Base-by-base conservation (phyloP, 53 echinoderm and acorn worm genomes). In the Apostichopus leukothele region DNA sequence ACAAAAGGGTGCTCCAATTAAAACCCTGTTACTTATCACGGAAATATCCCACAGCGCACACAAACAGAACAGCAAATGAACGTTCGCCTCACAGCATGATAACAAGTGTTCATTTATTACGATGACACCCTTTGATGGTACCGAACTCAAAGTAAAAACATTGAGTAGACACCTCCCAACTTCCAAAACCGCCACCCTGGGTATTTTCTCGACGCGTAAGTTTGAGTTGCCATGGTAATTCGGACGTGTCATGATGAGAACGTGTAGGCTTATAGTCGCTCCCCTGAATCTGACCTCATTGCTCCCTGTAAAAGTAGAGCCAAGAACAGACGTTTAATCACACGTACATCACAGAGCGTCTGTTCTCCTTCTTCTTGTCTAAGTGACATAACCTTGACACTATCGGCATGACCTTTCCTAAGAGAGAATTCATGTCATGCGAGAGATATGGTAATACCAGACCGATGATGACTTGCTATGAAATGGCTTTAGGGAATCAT, bases 51-150 rank as follows among this genome's bases (percentile, higher is more conserved):
- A 84, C 84, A 60, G 84, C 25, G 84, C 21, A n/a, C 66, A 84
- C 60, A 84, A 84, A 84, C 84, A 84, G 20, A 63, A 54, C 84
- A 63, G 13, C 84, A 63, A 84, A 63, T 63, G 84, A 63, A 27
- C 63, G 23, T 60, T 53, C 63, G 21, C 84, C 27, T 51, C 84
- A 84, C 84, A 84, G 84, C 84, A 60, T 60, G 84, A 84, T 19
- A 84, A 84, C 63, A 80, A 80, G 81, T 80, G 81, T 80, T 80
- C 81, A 80, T 80, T 80, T 80, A 80, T 80, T 80, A 80, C 81
- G 8, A 51, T 25, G 81, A 80, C 81, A 80, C 81, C 81, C 81
- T 80, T 80, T 80, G 81, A 80, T 80, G 52, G 21, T 53, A 53
- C 81, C 81, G 81, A 80, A 74, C 11, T 74, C 21, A 74, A 74